Evolutionary conservation across 92 coral and sea anemone genomes (phyloP), one percentile per base, ranked within the genome.

Genomic region (Meandrina meandrites): DNA sequence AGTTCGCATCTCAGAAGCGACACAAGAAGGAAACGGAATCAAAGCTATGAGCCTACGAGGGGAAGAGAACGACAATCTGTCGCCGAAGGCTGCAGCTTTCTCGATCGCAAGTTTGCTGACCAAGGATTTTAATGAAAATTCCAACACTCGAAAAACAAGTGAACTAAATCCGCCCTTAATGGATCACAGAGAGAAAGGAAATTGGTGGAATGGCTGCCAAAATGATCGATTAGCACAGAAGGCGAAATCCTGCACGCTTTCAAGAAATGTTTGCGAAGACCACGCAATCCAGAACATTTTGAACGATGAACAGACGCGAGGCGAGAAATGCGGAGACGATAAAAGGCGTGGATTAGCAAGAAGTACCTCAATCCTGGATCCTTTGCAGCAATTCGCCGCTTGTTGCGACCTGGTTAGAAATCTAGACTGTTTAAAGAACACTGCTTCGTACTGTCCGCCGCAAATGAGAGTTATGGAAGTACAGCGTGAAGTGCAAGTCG

Each of bases 11-110:
- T 30, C 54, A 51, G 45, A 48, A 18, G 18, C 18, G 24, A n/a
- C 27, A 47, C 34, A 35, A 62, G 32, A 40, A 66, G 56, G 34
- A 42, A 40, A 37, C 82, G 18, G 45, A 60, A 30, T 28, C 45
- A 45, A 76, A 76, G 77, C 22, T 12, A 86, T 77, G 84, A 86
- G 84, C 72, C 42, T 36, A 30, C 77, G 32, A 30, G 66, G 50
- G 42, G 84, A 78, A 35, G 86, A 87, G 9, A 72, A 17, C 21
- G 86, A 87, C 64, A 82, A 90, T 17, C 79, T 94, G 73, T 94
- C 98, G 22, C 95, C 98, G 0, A 93, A 87, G 68, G 98, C 98
- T 42, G 98, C 93, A 31, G 98, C 98, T 4, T 94, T 94, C 78
- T 92, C 98, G 27, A 94, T 94, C 79, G 94, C 92, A 35, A 94